Conservation (phyloP, 2,113 vertebrate species). For the Burhinus bistriatus region DNA sequence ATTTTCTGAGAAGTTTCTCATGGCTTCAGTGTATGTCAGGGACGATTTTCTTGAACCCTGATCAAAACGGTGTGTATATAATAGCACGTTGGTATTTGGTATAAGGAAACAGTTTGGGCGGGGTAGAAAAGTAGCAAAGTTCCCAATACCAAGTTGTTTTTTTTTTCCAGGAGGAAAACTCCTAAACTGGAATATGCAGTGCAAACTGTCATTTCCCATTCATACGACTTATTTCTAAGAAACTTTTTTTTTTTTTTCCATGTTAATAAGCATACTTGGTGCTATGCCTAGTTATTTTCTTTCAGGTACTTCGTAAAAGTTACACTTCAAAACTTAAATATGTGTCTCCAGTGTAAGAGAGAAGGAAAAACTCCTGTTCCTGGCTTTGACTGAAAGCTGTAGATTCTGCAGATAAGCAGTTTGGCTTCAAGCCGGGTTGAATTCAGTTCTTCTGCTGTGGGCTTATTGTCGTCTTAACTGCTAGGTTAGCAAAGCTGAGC, state of each 20-base stretch:
- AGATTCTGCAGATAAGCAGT: background rate
- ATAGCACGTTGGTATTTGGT: background rate
- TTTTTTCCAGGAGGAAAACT: background rate
- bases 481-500: background rate
- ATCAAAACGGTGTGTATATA: background rate
- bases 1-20: background rate
- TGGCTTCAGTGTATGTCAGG: background rate
- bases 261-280: background rate
- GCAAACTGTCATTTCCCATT: background rate
- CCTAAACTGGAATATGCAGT: background rate
- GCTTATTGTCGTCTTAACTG: background rate
- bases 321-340: background rate
- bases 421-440: background rate
- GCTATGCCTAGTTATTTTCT: background rate
- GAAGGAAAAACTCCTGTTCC: background rate
- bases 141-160: background rate
- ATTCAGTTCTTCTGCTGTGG: background rate
- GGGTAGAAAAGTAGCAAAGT: background rate
- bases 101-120: background rate
- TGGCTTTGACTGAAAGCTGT: background rate
- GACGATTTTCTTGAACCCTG: background rate
- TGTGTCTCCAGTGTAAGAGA: background rate
- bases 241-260: fast-evolving
- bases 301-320: background rate
- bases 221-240: background rate